These are phyloP conservation scores for Thymallus thymallus DNA, from an alignment of 2,113 vertebrate species.

Conservation along the genomic window DNA sequence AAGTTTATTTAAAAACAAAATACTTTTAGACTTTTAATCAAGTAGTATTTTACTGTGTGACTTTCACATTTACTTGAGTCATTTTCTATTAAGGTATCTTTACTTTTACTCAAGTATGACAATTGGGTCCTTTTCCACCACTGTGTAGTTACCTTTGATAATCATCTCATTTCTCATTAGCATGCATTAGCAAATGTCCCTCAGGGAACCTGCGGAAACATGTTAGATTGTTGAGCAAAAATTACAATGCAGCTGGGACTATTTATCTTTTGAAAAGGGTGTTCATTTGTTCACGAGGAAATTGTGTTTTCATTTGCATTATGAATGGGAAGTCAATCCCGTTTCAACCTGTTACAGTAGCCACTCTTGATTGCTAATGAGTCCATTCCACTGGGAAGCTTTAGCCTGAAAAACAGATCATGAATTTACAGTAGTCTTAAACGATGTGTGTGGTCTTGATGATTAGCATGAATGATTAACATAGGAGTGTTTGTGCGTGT, in stretches of 20 bases:
- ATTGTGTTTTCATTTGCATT: constrained; percentile 74
- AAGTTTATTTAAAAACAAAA: too few relatives aligned
- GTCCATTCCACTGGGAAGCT: constrained; percentile 44
- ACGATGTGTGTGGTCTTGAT: constrained; percentile 9
- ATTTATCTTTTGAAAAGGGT: constrained; percentile 77
- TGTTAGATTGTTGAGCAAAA: constrained; percentile 73
- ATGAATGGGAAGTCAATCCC: constrained; percentile 68
- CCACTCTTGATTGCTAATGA: constrained; percentile 67
- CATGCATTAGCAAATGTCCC: constrained; percentile 66
- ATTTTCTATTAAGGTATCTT: too few relatives aligned
- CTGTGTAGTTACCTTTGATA: constrained; percentile 45
- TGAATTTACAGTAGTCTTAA: constrained; percentile 51
- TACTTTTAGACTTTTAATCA: too few relatives aligned
- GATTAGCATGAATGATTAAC: background rate
- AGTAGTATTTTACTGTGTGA: background rate
- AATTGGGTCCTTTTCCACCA: too few relatives aligned
- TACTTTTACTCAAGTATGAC: too few relatives aligned
- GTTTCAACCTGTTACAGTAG: constrained; percentile 65
- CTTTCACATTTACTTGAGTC: too few relatives aligned
- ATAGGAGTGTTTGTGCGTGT: background rate
- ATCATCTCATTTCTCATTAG: constrained; percentile 60
- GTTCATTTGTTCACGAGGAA: constrained; percentile 75
- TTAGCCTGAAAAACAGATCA: constrained; percentile 64
- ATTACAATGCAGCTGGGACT: constrained; percentile 74
- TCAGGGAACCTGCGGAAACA: constrained; percentile 54